phyloP scores from a whole-genome alignment of 92 coral and sea anemone genomes.

The Bergia sp. region DNA sequence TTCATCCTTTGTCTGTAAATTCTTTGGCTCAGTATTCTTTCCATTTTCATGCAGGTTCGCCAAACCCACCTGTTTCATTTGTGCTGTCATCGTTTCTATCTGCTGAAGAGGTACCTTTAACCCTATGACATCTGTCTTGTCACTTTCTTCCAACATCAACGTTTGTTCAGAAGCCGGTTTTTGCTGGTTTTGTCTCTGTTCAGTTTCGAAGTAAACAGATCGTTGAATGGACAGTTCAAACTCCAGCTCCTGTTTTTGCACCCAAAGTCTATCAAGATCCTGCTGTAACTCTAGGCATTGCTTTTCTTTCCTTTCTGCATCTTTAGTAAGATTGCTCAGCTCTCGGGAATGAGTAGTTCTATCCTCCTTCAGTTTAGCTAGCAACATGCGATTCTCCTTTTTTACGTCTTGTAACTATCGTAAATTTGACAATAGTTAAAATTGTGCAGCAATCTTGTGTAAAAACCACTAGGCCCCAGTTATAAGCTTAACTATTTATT shows the following conservation, averaged over 20 bases:
- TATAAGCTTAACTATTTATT: no score
- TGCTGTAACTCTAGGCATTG: conserved; percentile 20
- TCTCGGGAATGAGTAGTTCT: conserved; percentile 29
- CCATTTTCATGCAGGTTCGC: neutral
- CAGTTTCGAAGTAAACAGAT: neutral
- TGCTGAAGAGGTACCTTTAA: conserved; percentile 8
- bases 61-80: neutral
- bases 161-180: neutral
- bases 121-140: neutral
- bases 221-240: conserved; percentile 36
- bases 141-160: neutral
- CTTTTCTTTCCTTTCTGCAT: conserved; percentile 24
- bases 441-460: no score
- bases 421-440: neutral
- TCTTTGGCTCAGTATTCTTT: neutral
- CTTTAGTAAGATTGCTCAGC: conserved; percentile 15
- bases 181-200: neutral
- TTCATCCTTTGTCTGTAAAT: neutral
- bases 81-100: neutral
- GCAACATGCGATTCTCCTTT: conserved; percentile 7
- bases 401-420: conserved; percentile 24
- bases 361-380: conserved; percentile 17
- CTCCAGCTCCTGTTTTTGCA: conserved; percentile 35
- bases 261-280: conserved; percentile 36
- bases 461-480: no score